These are phyloP conservation scores for Amphiprion percula DNA, from an alignment of 2,113 vertebrate species.

Conservation along the genomic window DNA sequence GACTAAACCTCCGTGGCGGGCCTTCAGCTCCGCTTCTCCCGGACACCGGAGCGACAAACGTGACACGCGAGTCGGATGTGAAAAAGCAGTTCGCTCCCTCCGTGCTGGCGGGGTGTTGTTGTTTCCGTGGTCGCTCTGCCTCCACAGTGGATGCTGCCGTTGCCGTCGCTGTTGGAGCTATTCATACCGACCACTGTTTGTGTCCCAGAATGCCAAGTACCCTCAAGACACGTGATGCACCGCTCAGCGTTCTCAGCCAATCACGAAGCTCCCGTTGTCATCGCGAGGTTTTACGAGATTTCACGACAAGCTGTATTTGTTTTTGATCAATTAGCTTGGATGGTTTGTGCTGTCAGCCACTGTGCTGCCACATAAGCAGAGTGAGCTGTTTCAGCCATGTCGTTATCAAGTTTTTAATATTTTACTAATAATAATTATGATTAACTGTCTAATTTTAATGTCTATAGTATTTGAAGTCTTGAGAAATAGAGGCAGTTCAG, in stretches of 20 bases:
- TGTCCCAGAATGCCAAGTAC: constrained; percentile 86
- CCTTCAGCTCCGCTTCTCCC: constrained; percentile 5
- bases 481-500: no score
- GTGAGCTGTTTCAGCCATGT: not conserved
- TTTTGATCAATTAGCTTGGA: constrained; percentile 24
- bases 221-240: constrained; percentile 59
- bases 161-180: constrained; percentile 56
- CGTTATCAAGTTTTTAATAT: not conserved
- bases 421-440: not conserved
- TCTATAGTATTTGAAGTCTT: no score
- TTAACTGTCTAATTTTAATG: no score
- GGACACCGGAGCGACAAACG: not conserved
- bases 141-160: constrained; percentile 27
- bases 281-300: constrained; percentile 70
- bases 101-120: not conserved
- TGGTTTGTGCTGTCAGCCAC: not conserved
- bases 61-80: fast-evolving
- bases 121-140: constrained; percentile 4
- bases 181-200: constrained; percentile 80
- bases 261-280: constrained; percentile 1
- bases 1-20: constrained; percentile 1
- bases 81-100: not conserved
- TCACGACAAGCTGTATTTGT: constrained; percentile 12
- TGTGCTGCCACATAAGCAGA: constrained; percentile 16
- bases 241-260: constrained; percentile 38